Base-by-base conservation (phyloP, 2,113 vertebrate species). In the Coregonus clupeaformis region DNA sequence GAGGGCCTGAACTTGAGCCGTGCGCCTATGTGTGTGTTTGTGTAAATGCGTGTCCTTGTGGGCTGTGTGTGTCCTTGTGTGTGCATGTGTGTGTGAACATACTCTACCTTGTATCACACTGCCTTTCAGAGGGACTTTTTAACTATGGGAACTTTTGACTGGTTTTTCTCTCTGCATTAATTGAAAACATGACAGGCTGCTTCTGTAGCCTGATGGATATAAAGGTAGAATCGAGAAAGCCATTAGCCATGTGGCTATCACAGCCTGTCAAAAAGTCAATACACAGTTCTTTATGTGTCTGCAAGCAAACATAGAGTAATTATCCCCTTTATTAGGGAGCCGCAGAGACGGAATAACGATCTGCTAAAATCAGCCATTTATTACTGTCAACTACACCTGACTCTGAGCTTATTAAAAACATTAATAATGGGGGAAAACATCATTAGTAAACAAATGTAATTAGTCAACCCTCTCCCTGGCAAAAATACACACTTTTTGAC, bases 391-490 rank as follows among this genome's bases (percentile, higher is more conserved):
- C 89, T 87, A 88, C 90, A 91, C 91, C 90, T 92, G 88, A 93
- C 88, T 93, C 84, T 83, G 80, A 84, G 88, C 92, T 94, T 94
- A 94, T 94, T 93, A 94, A 92, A 94, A 92, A 91, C 87, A 86
- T 91, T 87, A 89, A 91, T 91, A 92, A 92, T 71, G 82, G 82
- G 79, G 74, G 84, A 88, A 87, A 93, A 92, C 89, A 84, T 92
- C 91, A 94, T 94, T 93, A 93, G 92, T 91, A 92, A 93, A 93
- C 92, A 93, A 94, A 93, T 89, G 85, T 86, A 88, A 93, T 94
- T 90, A 89, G 89, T 91, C 84, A 92, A 88, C 83, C 88, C 85
- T 84, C 85, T 60, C n/a, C 18, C 57, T 60, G 81, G 74, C 81
- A 87, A 83, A 86, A 85, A 89, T 85, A 85, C 83, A 87, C 83